Percentiles rank a stretch among this genome's conserved stretches.
phyloP scores from a whole-genome alignment of 2,113 vertebrate species.

The Diglossa brunneiventris region DNA sequence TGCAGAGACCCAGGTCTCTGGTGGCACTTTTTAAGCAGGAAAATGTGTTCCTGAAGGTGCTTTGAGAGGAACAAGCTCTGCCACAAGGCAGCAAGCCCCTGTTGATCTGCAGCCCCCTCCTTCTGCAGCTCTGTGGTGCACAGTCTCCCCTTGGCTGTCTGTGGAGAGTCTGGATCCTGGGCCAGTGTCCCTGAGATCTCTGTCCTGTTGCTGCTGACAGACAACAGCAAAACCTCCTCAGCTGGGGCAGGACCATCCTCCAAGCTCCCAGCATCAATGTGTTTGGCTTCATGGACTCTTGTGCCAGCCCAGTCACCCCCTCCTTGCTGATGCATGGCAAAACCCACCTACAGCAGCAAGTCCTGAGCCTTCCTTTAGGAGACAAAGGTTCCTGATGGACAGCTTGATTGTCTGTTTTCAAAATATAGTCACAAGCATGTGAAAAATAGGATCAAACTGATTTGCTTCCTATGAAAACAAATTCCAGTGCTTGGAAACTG shows the following conservation, averaged over 20 bases:
- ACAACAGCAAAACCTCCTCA: neutral
- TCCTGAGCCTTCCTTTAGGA: neutral
- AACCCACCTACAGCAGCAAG: neutral
- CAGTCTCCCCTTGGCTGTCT: neutral
- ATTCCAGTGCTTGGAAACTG: neutral
- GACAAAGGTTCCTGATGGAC: neutral
- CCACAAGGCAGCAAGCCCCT: neutral
- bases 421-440: neutral
- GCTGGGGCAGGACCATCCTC: neutral
- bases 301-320: neutral
- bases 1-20: neutral
- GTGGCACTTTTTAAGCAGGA: neutral
- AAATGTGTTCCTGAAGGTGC: rapidly evolving
- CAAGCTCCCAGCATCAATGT: too few relatives aligned
- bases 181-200: rapidly evolving
- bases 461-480: conserved; percentile 22
- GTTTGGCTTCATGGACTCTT: neutral
- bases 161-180: neutral
- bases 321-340: neutral
- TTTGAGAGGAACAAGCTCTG: neutral
- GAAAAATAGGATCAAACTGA: neutral
- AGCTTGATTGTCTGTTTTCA: conserved; percentile 14
- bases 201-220: neutral
- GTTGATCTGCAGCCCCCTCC: neutral
- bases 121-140: neutral